Conservation (phyloP, 2,113 vertebrate species). For the Laticauda laticaudata region DNA sequence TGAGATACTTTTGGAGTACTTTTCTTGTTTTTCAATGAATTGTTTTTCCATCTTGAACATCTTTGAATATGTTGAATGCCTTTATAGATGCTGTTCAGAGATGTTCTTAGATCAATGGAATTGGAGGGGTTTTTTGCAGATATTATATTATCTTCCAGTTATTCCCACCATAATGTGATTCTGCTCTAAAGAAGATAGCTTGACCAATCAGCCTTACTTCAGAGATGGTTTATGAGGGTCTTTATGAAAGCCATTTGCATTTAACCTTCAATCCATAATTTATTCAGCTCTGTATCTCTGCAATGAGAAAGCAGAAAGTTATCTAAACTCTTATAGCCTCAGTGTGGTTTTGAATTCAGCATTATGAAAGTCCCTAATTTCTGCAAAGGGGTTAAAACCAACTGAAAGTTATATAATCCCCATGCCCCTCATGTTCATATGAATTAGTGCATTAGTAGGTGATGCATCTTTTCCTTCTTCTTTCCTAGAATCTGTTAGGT, state of each 20-base stretch:
- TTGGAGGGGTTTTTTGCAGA: background rate
- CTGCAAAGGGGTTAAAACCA: conserved; percentile 12
- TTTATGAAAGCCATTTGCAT: background rate
- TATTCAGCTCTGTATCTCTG: background rate
- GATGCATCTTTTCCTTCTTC: background rate
- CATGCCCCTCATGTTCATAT: background rate
- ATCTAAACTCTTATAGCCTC: background rate
- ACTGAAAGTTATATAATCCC: background rate
- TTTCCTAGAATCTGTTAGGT: background rate
- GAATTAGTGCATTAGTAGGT: background rate
- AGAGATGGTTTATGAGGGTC: background rate
- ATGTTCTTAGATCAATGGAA: background rate
- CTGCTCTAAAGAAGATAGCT: background rate
- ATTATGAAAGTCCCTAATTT: conserved; percentile 2
- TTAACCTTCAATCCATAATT: background rate
- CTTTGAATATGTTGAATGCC: background rate
- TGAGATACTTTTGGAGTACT: background rate
- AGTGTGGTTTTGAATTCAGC: background rate
- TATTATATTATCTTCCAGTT: background rate
- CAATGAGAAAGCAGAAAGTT: background rate
- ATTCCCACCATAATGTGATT: background rate
- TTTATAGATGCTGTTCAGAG: background rate
- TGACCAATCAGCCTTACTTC: background rate
- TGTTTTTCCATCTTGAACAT: background rate
- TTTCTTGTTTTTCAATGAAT: background rate